A percentile compares a stretch with the other conserved stretches of the same genome.
Evolutionary conservation across 2,888 invertebrate species (phyloP).

Genomic region (Heteropelma amictum): DNA sequence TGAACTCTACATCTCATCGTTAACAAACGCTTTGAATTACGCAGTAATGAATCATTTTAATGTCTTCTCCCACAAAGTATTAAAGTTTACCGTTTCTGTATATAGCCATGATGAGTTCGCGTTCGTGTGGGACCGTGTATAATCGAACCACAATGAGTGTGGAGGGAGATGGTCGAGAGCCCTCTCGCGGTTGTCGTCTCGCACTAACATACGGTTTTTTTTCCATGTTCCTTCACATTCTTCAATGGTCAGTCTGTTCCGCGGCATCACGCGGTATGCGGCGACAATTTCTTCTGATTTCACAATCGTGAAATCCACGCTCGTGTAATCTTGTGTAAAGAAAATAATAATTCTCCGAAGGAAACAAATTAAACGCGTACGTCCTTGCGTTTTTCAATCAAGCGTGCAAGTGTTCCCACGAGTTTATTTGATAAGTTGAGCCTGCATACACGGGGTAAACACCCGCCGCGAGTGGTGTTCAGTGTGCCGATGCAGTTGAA

Average conservation of each 20-base stretch:
- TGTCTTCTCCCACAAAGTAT: conserved; percentile 5
- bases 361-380: neutral
- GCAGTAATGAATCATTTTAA: neutral
- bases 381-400: neutral
- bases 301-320: neutral
- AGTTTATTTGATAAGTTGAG: too few relatives aligned
- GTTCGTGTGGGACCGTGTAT: neutral
- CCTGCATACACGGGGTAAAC: too few relatives aligned
- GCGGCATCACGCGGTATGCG: conserved; percentile 24
- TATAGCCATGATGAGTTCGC: neutral
- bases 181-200: conserved; percentile 24
- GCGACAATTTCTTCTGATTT: neutral
- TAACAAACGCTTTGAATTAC: conserved; percentile 34
- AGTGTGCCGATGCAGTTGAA: too few relatives aligned
- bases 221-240: conserved; percentile 6
- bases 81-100: neutral
- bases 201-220: conserved; percentile 30
- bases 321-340: neutral
- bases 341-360: neutral
- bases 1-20: too few relatives aligned
- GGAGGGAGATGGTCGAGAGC: conserved; percentile 1
- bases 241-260: conserved; percentile 12
- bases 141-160: neutral
- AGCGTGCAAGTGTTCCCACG: neutral
- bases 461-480: too few relatives aligned